These are phyloP conservation scores for Isotomurus palustris DNA, from an alignment of 2,888 invertebrate species.

Conservation along the genomic window DNA sequence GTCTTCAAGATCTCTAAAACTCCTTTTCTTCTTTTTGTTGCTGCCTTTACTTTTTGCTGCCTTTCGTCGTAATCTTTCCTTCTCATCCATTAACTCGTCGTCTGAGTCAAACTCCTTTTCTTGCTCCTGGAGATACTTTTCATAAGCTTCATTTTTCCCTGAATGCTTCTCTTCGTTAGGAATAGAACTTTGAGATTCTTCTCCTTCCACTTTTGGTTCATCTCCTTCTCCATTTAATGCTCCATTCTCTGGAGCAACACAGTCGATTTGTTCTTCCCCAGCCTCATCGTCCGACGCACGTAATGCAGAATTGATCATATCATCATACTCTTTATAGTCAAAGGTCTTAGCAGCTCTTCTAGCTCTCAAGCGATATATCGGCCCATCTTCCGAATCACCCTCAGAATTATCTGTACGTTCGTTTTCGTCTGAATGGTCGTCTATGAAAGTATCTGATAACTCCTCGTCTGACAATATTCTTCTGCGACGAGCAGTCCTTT, in stretches of 20 bases:
- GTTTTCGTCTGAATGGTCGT: conserved; percentile 42
- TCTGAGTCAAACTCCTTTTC: conserved; percentile 36
- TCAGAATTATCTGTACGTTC: conserved; percentile 25
- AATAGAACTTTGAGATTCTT: conserved; percentile 17
- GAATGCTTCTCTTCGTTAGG: conserved; percentile 17
- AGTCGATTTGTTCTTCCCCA: conserved; percentile 14
- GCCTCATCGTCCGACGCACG: conserved; percentile 52
- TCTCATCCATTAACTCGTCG: conserved; percentile 39
- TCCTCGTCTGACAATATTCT: conserved; percentile 46
- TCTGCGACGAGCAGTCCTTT: conserved; percentile 49
- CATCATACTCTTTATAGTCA: conserved; percentile 90
- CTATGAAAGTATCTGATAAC: conserved; percentile 41
- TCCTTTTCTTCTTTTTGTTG: conserved; percentile 64
- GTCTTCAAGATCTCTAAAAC: conserved; percentile 74
- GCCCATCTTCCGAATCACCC: conserved; percentile 60
- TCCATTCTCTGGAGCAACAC: conserved; percentile 18
- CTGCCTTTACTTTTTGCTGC: conserved; percentile 19
- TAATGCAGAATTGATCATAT: conserved; percentile 88
- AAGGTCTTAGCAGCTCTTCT: conserved; percentile 69
- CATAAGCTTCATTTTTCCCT: conserved; percentile 40
- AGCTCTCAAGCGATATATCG: conserved; percentile 78
- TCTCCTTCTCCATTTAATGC: conserved; percentile 20
- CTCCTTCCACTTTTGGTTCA: conserved; percentile 45
- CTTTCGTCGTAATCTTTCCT: conserved; percentile 34
- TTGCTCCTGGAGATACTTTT: conserved; percentile 41